Evolutionary conservation across 2,797 vertebrate species (phyloP), one percentile per base, ranked within the genome.

Genomic region (Sciurus carolinensis): DNA sequence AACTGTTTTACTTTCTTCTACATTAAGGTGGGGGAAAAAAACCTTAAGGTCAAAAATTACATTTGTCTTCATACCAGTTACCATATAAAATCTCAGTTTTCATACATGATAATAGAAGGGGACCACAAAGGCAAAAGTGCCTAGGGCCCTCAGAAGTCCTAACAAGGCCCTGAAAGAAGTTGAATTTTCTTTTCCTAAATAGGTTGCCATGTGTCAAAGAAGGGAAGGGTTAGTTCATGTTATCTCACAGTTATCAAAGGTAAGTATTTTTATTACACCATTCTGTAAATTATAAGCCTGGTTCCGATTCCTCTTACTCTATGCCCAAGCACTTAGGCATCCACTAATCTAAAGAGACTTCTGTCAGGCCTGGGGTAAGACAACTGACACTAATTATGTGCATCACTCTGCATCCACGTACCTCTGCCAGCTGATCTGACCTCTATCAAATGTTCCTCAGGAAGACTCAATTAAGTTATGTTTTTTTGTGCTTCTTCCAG

Each of bases 1-100:
- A 93, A 91, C 79, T 80, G 3, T 57, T 80, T 81, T 64, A 20
- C 22, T 87, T 87, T 94, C 7, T 69, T 88, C 85, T 66, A 50
- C 92, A 59, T 71, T 72, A 59, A 80, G 14, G 79, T 47, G 7
- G 39, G 39, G 39, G 39, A 81, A 76, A 64, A 57, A 52, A 67
- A 8, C 10, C 54, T 71, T 59, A 72, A 90, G 5, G 4, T 76
- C 9, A 96, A 94, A 72, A 22, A 39, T 86, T 87, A 11, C 12
- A 75, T 79, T 85, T 92, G 28, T 44, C 30, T 77, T 24, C 81
- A 79, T 67, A 85, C 3, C 2, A 57, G 20, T 42, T 2, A 5
- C 17, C 39, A 59, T 10, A 87, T 47, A 93, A 66, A 71, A 86
- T 71, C 59, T 9, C 62, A 57, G 42, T 22, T 64, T 94, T 54